Conservation (phyloP, 2,888 invertebrate genomes). For the Orthosia incerta region DNA sequence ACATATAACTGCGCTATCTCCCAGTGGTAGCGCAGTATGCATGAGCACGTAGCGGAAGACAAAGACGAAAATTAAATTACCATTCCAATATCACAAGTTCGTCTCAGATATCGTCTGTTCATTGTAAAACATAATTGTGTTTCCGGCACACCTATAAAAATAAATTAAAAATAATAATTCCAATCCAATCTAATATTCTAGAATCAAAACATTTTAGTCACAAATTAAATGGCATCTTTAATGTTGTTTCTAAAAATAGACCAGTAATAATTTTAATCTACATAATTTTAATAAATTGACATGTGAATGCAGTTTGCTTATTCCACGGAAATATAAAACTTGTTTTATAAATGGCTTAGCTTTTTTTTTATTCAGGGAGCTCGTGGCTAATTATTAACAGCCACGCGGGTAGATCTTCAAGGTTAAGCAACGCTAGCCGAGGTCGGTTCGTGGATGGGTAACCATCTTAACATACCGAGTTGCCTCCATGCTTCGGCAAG, state of each 20-base stretch:
- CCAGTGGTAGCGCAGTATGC: too few relatives aligned
- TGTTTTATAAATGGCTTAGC: neutral
- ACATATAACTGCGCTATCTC: too few relatives aligned
- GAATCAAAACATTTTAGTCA: neutral
- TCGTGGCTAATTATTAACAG: neutral
- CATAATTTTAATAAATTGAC: conserved; percentile 25
- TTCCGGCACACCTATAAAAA: neutral
- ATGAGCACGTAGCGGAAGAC: too few relatives aligned
- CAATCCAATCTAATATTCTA: neutral
- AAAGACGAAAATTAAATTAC: neutral
- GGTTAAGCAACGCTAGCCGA: too few relatives aligned
- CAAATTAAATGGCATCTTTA: neutral
- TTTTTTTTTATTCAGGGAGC: neutral
- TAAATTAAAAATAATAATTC: neutral
- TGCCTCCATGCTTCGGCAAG: too few relatives aligned
- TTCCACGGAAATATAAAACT: neutral
- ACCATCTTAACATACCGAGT: too few relatives aligned
- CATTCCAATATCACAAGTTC: neutral
- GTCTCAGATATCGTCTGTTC: neutral
- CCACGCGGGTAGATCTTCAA: neutral
- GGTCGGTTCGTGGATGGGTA: too few relatives aligned
- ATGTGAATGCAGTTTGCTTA: neutral
- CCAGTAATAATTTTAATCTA: neutral
- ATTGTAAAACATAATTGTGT: neutral
- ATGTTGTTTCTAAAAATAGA: conserved; percentile 5